Evolutionary conservation across 2,113 vertebrate species (phyloP).

Genomic region (Myodes glareolus): DNA sequence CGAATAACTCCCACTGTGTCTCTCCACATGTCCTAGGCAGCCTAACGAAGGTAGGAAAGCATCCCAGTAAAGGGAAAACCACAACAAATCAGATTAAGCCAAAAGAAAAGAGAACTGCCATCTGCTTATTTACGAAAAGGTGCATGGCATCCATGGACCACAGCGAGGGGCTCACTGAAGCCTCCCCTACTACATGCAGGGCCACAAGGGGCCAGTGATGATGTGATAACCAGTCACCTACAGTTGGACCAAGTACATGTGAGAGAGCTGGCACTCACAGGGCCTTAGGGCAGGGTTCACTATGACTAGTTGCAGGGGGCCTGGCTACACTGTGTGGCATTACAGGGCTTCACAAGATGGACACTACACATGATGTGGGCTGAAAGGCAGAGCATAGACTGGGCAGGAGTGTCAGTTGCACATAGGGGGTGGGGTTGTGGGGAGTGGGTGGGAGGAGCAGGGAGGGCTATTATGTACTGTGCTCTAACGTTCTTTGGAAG

Average conservation of each 20-base stretch:
- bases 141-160: conserved; percentile 86
- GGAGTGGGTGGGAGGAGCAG: neutral
- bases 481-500: conserved; percentile 88
- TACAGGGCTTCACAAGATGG: conserved; percentile 87
- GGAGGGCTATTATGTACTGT: conserved; percentile 80
- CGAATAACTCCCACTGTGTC: conserved; percentile 77
- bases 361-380: conserved; percentile 84
- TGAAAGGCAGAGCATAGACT: conserved; percentile 79
- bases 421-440: neutral
- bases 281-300: conserved; percentile 72
- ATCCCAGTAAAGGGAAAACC: conserved; percentile 85
- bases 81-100: conserved; percentile 80
- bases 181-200: conserved; percentile 90
- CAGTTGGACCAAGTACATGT: conserved; percentile 85
- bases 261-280: conserved; percentile 75
- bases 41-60: conserved; percentile 76
- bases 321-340: conserved; percentile 85
- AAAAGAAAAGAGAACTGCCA: conserved; percentile 85
- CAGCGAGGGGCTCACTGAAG: conserved; percentile 84
- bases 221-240: conserved; percentile 86
- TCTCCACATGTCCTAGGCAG: conserved; percentile 68
- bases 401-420: conserved; percentile 73
- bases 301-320: conserved; percentile 79
- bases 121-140: conserved; percentile 85
- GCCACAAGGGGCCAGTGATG: conserved; percentile 86